These are phyloP conservation scores for Gasterosteus aculeatus DNA, from an alignment of 2,113 vertebrate genomes.

Conservation along the genomic window DNA sequence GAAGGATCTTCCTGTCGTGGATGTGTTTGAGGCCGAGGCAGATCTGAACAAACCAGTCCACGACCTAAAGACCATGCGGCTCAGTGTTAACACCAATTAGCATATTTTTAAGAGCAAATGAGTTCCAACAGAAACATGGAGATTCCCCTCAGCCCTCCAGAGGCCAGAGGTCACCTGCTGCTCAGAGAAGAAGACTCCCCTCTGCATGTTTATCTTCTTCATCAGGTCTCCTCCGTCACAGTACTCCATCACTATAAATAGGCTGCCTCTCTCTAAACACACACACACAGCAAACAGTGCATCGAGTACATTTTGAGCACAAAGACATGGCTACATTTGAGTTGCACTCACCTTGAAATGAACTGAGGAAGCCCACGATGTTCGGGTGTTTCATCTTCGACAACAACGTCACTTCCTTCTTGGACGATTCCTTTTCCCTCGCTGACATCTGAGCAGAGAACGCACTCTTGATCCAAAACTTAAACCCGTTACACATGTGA, in stretches of 20 bases:
- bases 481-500: neutral
- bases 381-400: slow-evolving; percentile 93
- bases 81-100: neutral
- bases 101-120: neutral
- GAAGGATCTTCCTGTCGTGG: slow-evolving; percentile 92
- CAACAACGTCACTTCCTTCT: slow-evolving; percentile 88
- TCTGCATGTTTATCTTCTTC: slow-evolving; percentile 86
- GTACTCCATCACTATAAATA: slow-evolving; percentile 94
- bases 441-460: slow-evolving; percentile 81
- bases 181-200: slow-evolving; percentile 86
- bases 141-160: neutral
- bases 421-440: slow-evolving; percentile 86
- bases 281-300: neutral
- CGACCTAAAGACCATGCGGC: slow-evolving; percentile 78
- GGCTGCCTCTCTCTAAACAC: slow-evolving; percentile 81
- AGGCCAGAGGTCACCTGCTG: slow-evolving; percentile 81
- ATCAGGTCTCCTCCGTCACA: slow-evolving; percentile 94
- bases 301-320: neutral
- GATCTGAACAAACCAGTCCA: slow-evolving; percentile 94
- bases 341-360: slow-evolving; percentile 84
- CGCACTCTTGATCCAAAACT: neutral
- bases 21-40: slow-evolving; percentile 94
- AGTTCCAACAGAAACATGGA: neutral
- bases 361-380: slow-evolving; percentile 87
- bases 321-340: neutral